A percentile compares a stretch with the other conserved stretches of the same genome.
Evolutionary conservation across 2,113 vertebrate species (phyloP).

Genomic region (Cyprinodon variegatus): DNA sequence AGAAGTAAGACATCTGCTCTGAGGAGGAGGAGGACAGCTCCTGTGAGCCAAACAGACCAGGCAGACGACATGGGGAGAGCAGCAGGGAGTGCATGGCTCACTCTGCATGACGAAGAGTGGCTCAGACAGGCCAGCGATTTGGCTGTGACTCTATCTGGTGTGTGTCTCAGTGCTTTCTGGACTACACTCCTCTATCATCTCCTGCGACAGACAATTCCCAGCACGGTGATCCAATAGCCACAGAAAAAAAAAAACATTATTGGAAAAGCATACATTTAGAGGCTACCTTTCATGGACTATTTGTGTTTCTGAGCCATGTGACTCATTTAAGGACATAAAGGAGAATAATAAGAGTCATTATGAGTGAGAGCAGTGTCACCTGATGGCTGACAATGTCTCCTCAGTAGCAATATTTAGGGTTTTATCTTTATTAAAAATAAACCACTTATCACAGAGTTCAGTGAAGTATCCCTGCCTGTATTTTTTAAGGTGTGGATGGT

Average conservation of each 20-base stretch:
- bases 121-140: conserved; percentile 54
- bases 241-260: conserved; percentile 30
- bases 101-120: conserved; percentile 11
- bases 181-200: conserved; percentile 67
- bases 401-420: background rate
- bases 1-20: background rate
- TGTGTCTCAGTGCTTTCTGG: conserved; percentile 67
- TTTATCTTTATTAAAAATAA: conserved; percentile 16
- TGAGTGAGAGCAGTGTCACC: background rate
- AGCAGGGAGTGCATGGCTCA: conserved; percentile 25
- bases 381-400: background rate
- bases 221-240: conserved; percentile 42
- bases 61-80: conserved; percentile 25
- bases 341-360: background rate
- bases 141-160: conserved; percentile 65
- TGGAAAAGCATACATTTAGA: conserved; percentile 42
- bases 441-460: conserved; percentile 11
- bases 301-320: conserved; percentile 26
- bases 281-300: conserved; percentile 31
- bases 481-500: background rate
- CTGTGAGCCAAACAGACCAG: conserved; percentile 29
- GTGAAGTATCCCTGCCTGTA: background rate
- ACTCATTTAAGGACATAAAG: conserved; percentile 18
- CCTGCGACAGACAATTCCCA: conserved; percentile 50
- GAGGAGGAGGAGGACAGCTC: conserved; percentile 30